Base-by-base conservation (phyloP, 2,113 vertebrate species). In the Sakesphorus luctuosus region DNA sequence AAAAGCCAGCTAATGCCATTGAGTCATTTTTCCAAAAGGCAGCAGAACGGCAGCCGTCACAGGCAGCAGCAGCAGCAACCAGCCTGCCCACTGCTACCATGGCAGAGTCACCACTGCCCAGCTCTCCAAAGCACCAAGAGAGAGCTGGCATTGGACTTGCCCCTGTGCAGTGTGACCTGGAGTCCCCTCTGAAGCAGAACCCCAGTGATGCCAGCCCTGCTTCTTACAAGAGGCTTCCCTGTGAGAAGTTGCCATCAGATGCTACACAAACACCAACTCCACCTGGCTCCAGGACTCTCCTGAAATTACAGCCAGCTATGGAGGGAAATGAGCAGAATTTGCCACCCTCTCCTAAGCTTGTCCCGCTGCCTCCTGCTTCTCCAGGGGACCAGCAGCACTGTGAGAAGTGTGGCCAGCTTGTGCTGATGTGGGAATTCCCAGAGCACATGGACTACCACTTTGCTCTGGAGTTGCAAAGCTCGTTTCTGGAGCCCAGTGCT, bases 371-470 rank as follows among this genome's bases (percentile, higher is more conserved):
- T 77, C 80, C 36, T 24, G 11, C 33, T 52, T 96, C 55, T 3
- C 79, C 47, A 1, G 89, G 71, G 56, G 98, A 99, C 95, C 88
- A 98, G 89, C 72, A 98, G 43, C 47, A 3, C 13, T 99, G 99
- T 89, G 98, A 99, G n/a, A 98, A 98, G 77, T 99, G 99, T 23
- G 98, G 98, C 47, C 94, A 98, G 96, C 96, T 98, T 0, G 97
- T 99, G 80, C 89, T 96, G 44, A 97, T 98, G 28, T 99, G 99
- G 99, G 99, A 99, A 40, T 98, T 99, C 97, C 98, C 99, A 3
- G 99, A 99, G 96, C 99, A 99, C 81, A 97, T 69, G 14, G 99
- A 99, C 95, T 99, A 99, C 81, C 99, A 99, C 94, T 99, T 99
- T 94, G 99, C 99, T 36, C 65, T 99, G 81, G 99, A 99, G 59